phyloP scores from a whole-genome alignment of 1,140 invertebrate species.

The silkworm (Bombyx mori) region DNA sequence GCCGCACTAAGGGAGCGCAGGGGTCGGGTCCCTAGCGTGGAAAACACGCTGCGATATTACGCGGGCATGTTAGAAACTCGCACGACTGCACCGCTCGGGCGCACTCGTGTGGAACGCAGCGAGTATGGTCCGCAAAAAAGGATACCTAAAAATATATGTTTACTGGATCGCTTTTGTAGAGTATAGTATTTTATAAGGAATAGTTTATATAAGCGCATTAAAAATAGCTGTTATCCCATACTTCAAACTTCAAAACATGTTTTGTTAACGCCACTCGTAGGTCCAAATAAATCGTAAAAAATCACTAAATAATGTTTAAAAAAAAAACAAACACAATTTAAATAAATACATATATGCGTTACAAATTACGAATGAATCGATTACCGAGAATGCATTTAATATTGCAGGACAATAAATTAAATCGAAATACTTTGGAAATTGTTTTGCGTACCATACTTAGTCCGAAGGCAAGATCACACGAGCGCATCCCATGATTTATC shows the following conservation, averaged over 20 bases:
- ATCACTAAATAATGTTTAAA: too few species aligned
- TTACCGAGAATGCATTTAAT: too few species aligned
- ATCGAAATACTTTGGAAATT: not conserved
- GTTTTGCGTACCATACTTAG: slow-evolving; percentile 18
- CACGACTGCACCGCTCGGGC: slow-evolving; percentile 30
- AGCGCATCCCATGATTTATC: slow-evolving; percentile 55
- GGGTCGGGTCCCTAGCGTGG: slow-evolving; percentile 11
- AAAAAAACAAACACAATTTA: too few species aligned
- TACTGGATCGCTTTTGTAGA: not conserved
- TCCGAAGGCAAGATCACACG: slow-evolving; percentile 32
- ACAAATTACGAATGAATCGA: too few species aligned
- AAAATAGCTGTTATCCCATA: too few species aligned
- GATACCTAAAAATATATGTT: slow-evolving; percentile 2
- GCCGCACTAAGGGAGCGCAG: not conserved
- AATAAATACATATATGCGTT: not conserved
- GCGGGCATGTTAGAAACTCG: slow-evolving; percentile 41
- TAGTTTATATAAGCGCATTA: too few species aligned
- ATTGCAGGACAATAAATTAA: too few species aligned
- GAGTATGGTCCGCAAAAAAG: slow-evolving; percentile 12
- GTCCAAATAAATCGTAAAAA: too few species aligned
- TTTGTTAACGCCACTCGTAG: too few species aligned
- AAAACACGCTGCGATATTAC: slow-evolving; percentile 38
- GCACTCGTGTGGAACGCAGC: slow-evolving; percentile 28
- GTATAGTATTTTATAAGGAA: too few species aligned
- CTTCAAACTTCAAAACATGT: too few species aligned